Percentiles rank a stretch among this genome's conserved stretches.
Evolutionary conservation across 2,888 invertebrate genomes (phyloP).

Genomic region (Orgyia antiqua): DNA sequence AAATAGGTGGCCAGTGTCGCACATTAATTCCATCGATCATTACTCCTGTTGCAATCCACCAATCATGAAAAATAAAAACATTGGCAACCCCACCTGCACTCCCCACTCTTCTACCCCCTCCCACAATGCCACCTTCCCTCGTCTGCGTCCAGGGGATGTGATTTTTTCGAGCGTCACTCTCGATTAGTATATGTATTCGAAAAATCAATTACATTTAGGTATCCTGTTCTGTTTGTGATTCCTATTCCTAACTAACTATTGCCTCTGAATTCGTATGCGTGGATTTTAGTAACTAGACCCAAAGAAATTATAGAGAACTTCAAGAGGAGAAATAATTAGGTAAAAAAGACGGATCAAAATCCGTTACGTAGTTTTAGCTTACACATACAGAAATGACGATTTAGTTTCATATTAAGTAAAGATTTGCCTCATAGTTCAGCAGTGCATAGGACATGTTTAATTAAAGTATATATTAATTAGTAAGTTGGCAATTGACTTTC

Average conservation of each 20-base stretch:
- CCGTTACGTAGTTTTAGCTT: no score
- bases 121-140: slow-evolving; percentile 23
- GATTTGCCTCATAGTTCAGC: no score
- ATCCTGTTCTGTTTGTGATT: slow-evolving; percentile 5
- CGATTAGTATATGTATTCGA: slow-evolving; percentile 42
- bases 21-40: slow-evolving; percentile 77
- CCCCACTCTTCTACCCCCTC: slow-evolving; percentile 21
- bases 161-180: slow-evolving; percentile 70
- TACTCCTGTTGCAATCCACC: slow-evolving; percentile 75
- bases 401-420: no score
- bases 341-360: no score
- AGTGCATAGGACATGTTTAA: no score
- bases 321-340: no score
- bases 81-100: slow-evolving; percentile 57
- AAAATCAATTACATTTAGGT: slow-evolving; percentile 27
- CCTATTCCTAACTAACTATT: no score
- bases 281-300: no score
- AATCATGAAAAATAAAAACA: slow-evolving; percentile 76
- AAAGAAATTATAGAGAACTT: not conserved
- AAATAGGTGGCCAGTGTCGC: slow-evolving; percentile 55
- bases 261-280: no score
- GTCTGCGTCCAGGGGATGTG: slow-evolving; percentile 55
- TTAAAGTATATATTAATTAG: no score
- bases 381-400: no score
- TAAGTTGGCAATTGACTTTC: no score